These are phyloP conservation scores for Eriosoma lanigerum DNA, from an alignment of 1,140 invertebrate species.

Conservation along the genomic window DNA sequence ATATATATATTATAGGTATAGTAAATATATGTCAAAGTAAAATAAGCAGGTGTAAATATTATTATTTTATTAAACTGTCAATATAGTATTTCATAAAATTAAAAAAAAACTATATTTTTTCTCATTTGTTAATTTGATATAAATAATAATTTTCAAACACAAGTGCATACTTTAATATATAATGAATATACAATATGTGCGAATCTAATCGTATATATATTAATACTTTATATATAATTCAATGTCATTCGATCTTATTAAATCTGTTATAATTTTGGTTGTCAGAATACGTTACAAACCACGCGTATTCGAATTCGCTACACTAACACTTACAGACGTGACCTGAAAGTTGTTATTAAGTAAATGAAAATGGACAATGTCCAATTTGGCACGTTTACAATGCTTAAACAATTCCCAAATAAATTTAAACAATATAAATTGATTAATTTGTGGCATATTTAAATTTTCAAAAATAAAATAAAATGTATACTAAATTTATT, in stretches of 20 bases:
- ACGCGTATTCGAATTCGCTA: slow-evolving; percentile 7
- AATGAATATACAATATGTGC: too few relatives aligned
- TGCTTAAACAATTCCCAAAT: slow-evolving; percentile 4
- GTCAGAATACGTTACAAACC: background rate
- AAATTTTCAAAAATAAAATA: background rate
- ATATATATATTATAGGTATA: too few relatives aligned
- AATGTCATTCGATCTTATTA: background rate
- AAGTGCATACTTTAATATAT: too few relatives aligned
- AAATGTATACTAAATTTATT: background rate
- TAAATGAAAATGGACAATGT: slow-evolving; percentile 44
- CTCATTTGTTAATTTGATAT: too few relatives aligned
- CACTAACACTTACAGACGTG: background rate
- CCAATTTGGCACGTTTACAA: slow-evolving; percentile 46
- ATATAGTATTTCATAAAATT: too few relatives aligned
- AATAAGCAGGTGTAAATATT: too few relatives aligned
- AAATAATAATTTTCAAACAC: too few relatives aligned
- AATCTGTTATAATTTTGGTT: slow-evolving; percentile 1
- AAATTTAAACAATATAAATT: slow-evolving; percentile 26
- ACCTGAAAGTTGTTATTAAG: background rate
- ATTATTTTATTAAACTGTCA: too few relatives aligned
- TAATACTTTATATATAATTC: too few relatives aligned
- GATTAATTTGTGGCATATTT: slow-evolving; percentile 5
- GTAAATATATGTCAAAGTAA: too few relatives aligned
- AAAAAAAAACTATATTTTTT: too few relatives aligned
- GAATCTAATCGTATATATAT: too few relatives aligned